Percentiles rank a stretch among this genome's conserved stretches.
phyloP scores from a whole-genome alignment of 2,888 invertebrate species.

The Acanthococcus lagerstroemiae region DNA sequence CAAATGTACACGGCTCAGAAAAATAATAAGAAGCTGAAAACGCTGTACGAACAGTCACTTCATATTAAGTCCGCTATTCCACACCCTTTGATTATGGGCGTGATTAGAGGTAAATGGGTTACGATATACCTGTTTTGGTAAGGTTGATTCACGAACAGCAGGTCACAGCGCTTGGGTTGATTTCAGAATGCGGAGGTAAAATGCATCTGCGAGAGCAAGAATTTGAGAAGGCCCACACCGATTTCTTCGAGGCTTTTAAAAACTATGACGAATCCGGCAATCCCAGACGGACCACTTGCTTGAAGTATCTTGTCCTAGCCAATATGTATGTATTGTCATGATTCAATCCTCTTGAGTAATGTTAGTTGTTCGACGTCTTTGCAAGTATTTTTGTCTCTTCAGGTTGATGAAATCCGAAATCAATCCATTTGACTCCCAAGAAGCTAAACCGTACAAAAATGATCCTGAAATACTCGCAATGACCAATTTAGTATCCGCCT shows the following conservation, averaged over 20 bases:
- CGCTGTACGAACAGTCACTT: conserved; percentile 92
- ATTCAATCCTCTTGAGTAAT: conserved; percentile 1
- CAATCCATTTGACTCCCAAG: conserved; percentile 99
- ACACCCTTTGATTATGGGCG: conserved; percentile 99
- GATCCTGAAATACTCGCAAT: conserved; percentile 98
- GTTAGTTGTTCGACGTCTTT: conserved; percentile 11
- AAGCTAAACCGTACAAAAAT: conserved; percentile 98
- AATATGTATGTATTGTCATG: conserved; percentile 72
- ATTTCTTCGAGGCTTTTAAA: conserved; percentile 98
- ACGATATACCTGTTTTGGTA: background rate
- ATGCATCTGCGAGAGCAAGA: conserved; percentile 98
- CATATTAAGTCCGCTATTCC: conserved; percentile 99
- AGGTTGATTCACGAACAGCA: too few species aligned
- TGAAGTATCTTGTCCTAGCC: conserved; percentile 95
- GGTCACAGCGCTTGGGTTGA: too few species aligned
- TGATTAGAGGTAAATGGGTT: conserved; percentile 68
- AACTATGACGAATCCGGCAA: conserved; percentile 99
- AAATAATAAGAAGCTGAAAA: conserved; percentile 94
- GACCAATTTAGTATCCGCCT: conserved; percentile 94
- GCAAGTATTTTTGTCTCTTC: conserved; percentile 33
- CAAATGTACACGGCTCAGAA: conserved; percentile 99
- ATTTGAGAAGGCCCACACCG: conserved; percentile 97
- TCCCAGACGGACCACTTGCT: conserved; percentile 87
- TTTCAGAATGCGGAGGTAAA: conserved; percentile 88
- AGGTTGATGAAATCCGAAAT: conserved; percentile 99